phyloP scores from a whole-genome alignment of 2,797 vertebrate genomes.

The Myiotriccus ornatus region DNA sequence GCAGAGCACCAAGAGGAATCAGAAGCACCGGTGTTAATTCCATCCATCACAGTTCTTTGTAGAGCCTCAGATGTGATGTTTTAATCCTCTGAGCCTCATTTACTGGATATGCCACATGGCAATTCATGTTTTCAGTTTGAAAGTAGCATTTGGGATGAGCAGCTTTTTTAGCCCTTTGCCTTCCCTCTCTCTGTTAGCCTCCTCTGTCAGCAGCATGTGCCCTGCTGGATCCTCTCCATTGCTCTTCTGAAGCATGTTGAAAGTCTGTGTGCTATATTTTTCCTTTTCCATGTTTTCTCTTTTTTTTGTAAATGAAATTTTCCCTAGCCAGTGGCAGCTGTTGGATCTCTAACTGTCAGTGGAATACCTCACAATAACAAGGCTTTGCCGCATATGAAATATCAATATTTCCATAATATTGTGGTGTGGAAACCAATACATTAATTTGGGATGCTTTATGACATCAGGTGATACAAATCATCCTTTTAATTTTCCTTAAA shows the following conservation, averaged over 20 bases:
- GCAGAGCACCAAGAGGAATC: background rate
- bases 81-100: slow-evolving; percentile 27
- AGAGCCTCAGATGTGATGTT: background rate
- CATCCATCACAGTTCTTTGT: background rate
- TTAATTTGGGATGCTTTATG: background rate
- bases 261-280: background rate
- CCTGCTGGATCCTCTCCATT: background rate
- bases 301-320: background rate
- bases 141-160: background rate
- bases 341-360: background rate
- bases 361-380: background rate
- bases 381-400: background rate
- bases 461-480: slow-evolving; percentile 15
- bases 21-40: background rate
- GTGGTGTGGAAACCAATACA: background rate
- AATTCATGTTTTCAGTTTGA: background rate
- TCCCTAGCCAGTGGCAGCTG: background rate
- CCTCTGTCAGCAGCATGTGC: background rate
- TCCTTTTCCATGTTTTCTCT: background rate
- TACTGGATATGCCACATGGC: background rate
- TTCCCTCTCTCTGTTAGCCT: background rate
- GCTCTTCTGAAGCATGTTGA: background rate
- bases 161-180: background rate
- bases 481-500: slow-evolving; percentile 20
- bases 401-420: background rate